Conservation (phyloP, 2,888 invertebrate genomes). For the Aleiodes leptofemur region DNA sequence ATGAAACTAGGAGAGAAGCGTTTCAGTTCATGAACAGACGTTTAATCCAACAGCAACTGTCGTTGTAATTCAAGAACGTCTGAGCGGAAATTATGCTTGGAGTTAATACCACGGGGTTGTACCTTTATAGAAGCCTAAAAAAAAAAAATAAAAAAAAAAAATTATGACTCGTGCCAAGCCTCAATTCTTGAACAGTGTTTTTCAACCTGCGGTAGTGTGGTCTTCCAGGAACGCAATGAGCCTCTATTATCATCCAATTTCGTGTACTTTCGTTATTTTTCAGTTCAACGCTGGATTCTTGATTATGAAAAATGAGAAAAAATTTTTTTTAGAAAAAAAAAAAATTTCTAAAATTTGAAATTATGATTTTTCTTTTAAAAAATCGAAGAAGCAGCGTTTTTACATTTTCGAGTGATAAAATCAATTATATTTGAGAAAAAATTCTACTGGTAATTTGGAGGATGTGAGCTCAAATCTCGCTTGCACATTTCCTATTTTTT, state of each 20-base stretch:
- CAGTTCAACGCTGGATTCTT: no score
- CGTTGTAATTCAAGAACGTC: conserved; percentile 27
- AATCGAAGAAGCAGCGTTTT: no score
- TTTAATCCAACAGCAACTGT: conserved; percentile 29
- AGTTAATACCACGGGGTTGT: conserved; percentile 18
- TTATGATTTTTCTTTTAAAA: no score
- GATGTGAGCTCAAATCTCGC: no score
- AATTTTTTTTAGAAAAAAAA: no score
- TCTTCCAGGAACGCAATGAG: conserved; percentile 20
- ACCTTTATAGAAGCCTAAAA: conserved; percentile 22
- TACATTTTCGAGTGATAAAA: no score
- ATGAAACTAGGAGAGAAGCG: not conserved
- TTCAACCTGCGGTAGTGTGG: conserved; percentile 15
- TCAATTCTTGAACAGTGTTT: not conserved
- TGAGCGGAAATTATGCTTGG: conserved; percentile 25
- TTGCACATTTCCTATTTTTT: no score
- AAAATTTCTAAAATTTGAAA: no score
- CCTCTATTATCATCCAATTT: conserved; percentile 21
- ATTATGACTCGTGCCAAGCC: conserved; percentile 32
- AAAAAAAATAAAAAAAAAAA: not conserved
- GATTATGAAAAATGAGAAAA: no score
- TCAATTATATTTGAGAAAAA: no score
- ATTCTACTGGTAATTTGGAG: no score
- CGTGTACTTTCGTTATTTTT: conserved; percentile 21
- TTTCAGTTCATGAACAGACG: conserved; percentile 11